Conservation (phyloP, 2,797 vertebrate genomes). For the Acanthurus leucopareius region DNA sequence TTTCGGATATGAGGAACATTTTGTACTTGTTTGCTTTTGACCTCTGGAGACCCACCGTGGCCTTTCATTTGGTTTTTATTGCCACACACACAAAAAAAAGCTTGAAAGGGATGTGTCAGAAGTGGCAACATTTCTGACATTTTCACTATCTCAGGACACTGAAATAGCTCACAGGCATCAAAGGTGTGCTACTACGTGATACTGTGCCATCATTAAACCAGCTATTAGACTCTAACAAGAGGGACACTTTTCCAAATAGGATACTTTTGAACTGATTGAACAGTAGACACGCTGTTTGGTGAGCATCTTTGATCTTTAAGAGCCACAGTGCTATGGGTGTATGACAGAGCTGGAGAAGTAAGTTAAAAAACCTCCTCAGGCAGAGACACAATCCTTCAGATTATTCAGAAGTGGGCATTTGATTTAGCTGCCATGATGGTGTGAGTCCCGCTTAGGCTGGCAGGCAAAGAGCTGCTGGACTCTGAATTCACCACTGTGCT, state of each 20-base stretch:
- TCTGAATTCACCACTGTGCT: slow-evolving; percentile 15
- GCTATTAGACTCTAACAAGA: slow-evolving; percentile 12
- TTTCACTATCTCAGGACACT: neutral
- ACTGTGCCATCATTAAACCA: slow-evolving; percentile 30
- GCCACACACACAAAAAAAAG: neutral
- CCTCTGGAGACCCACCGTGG: slow-evolving; percentile 5
- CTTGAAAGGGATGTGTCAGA: slow-evolving; percentile 15
- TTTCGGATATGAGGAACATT: slow-evolving; percentile 7
- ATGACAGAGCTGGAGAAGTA: slow-evolving; percentile 35
- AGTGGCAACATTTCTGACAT: neutral
- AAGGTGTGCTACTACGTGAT: slow-evolving; percentile 2
- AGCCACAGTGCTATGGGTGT: slow-evolving; percentile 26
- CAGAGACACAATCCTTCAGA: slow-evolving; percentile 36
- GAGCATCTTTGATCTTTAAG: slow-evolving; percentile 42
- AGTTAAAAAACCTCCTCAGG: slow-evolving; percentile 43
- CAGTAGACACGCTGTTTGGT: slow-evolving; percentile 29
- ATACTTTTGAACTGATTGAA: slow-evolving; percentile 25
- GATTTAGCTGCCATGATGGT: slow-evolving; percentile 30
- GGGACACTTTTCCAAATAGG: slow-evolving; percentile 22
- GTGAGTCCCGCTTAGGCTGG: slow-evolving; percentile 9
- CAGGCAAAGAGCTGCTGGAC: slow-evolving; percentile 25
- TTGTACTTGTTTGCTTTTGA: slow-evolving; percentile 29
- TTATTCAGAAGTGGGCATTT: slow-evolving; percentile 49
- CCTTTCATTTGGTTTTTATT: neutral
- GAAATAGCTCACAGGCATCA: slow-evolving; percentile 8